A percentile compares a stretch with the other conserved stretches of the same genome.
Conservation (phyloP, 2,888 invertebrate genomes). For the Myopa tessellatipennis region DNA sequence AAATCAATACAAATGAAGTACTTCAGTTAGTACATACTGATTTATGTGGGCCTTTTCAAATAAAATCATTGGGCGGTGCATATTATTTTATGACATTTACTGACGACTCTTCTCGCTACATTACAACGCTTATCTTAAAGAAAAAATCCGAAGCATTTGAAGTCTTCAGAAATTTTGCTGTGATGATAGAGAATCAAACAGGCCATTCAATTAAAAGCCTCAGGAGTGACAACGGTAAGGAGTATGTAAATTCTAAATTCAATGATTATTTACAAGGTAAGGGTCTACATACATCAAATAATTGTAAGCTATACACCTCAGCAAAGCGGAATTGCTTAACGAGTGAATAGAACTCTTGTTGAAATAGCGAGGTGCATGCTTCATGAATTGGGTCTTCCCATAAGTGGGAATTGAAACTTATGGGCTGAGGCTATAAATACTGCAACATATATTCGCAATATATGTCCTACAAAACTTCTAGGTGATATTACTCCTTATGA, state of each 20-base stretch:
- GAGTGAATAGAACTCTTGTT: neutral
- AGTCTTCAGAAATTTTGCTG: neutral
- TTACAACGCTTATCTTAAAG: neutral
- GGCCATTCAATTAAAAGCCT: neutral
- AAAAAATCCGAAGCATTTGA: neutral
- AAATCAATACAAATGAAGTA: neutral
- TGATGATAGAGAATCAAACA: neutral
- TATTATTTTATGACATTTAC: no score
- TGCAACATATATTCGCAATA: neutral
- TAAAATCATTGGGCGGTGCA: neutral
- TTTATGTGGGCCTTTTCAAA: neutral
- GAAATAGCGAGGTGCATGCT: neutral
- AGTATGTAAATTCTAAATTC: neutral
- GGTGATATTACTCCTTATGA: neutral
- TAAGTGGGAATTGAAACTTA: neutral
- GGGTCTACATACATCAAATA: neutral
- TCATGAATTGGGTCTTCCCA: neutral
- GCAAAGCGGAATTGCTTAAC: neutral
- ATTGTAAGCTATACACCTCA: neutral
- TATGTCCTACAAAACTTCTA: neutral
- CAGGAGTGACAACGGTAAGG: neutral
- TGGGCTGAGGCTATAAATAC: slow-evolving; percentile 5
- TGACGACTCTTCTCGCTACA: neutral
- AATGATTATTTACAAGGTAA: neutral
- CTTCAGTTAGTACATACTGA: neutral